Conservation (phyloP, 2,113 vertebrate genomes). For the Nesospiza acunhae region DNA sequence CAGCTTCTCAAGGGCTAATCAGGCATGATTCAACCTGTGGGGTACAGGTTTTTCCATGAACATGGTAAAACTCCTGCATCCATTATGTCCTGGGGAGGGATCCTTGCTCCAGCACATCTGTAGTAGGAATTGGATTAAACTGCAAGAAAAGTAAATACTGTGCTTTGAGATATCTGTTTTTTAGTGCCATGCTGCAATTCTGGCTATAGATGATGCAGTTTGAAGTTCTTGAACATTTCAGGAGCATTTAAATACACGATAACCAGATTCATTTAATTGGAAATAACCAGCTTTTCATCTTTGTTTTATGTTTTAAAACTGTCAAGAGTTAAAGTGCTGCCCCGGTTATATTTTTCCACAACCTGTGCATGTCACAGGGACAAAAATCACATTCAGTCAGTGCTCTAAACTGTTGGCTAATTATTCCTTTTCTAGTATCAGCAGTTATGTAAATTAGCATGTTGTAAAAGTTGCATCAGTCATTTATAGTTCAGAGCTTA, state of each 20-base stretch:
- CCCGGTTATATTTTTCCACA: neutral
- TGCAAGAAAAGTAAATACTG: neutral
- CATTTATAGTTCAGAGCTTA: neutral
- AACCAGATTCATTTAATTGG: neutral
- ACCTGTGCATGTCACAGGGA: neutral
- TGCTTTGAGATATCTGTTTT: neutral
- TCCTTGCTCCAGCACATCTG: neutral
- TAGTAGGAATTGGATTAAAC: neutral
- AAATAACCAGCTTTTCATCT: neutral
- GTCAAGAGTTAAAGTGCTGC: neutral
- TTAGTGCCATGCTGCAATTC: neutral
- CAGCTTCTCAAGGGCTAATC: neutral
- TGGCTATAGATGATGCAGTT: neutral
- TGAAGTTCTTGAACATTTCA: neutral
- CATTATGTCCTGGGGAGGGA: neutral
- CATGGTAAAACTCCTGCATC: neutral
- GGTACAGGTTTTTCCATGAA: neutral
- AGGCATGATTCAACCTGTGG: neutral
- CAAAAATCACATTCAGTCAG: neutral
- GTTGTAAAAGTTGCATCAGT: neutral
- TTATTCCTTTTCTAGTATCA: neutral
- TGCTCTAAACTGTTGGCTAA: neutral
- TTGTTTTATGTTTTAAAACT: neutral
- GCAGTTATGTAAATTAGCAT: neutral
- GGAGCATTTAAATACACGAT: neutral